Conservation (phyloP, 2,797 vertebrate genomes). For the Argya squamiceps region DNA sequence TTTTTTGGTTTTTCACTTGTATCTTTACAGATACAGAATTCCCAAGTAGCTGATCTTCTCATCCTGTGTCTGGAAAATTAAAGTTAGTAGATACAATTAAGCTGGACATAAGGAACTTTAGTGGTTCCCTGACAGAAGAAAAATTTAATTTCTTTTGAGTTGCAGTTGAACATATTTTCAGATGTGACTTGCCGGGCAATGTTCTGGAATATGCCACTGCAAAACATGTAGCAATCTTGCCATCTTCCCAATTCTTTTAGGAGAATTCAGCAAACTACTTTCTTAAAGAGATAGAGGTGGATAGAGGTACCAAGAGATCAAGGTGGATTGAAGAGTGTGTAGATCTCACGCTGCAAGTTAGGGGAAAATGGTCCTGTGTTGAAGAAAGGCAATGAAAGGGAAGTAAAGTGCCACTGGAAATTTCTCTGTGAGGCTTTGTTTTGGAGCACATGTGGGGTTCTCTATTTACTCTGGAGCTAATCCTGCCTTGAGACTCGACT, state of each 20-base stretch:
- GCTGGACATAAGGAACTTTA: background rate
- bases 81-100: background rate
- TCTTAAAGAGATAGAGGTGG: background rate
- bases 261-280: background rate
- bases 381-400: background rate
- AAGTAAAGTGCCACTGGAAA: background rate
- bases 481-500: accelerated
- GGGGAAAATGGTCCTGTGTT: background rate
- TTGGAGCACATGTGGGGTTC: background rate
- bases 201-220: background rate
- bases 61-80: background rate
- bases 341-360: background rate
- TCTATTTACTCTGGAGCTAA: background rate
- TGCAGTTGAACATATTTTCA: background rate
- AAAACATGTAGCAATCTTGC: background rate
- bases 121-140: background rate
- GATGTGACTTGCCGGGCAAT: background rate
- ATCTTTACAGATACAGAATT: background rate
- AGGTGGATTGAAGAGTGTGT: background rate
- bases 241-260: background rate
- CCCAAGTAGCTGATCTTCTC: background rate
- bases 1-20: background rate
- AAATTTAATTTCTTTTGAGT: background rate
- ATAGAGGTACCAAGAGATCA: too few relatives aligned
- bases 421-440: background rate